phyloP scores from a whole-genome alignment of 2,113 vertebrate genomes.

The Pelecanoides urinatrix region DNA sequence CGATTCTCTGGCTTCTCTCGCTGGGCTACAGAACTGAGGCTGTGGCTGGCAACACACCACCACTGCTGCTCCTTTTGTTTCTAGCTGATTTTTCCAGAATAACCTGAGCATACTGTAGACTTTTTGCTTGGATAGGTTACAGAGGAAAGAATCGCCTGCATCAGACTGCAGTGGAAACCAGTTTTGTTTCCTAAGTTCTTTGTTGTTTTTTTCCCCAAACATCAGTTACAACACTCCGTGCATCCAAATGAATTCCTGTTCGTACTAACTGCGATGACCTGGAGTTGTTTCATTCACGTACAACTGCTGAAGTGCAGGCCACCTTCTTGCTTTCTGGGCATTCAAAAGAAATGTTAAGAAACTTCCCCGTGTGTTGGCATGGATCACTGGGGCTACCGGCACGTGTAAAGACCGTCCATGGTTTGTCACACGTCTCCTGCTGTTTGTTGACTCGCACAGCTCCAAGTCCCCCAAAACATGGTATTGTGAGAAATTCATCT shows the following conservation, averaged over 20 bases:
- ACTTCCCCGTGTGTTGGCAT: accelerated
- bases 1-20: background rate
- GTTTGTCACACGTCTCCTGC: background rate
- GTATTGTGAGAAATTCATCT: accelerated
- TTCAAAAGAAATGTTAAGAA: background rate
- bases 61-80: background rate
- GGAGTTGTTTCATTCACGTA: background rate
- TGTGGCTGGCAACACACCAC: background rate
- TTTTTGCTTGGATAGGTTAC: background rate
- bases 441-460: background rate
- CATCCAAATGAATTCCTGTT: background rate
- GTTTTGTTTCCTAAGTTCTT: background rate
- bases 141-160: background rate
- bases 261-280: background rate
- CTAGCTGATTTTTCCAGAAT: background rate
- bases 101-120: background rate
- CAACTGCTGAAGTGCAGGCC: background rate
- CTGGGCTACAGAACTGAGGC: accelerated
- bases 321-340: background rate
- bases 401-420: accelerated
- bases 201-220: background rate
- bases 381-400: background rate
- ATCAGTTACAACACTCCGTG: background rate
- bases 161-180: background rate
- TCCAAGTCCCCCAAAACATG: background rate